phyloP scores from a whole-genome alignment of 1,140 invertebrate genomes.

The Rhynchophorus ferrugineus region DNA sequence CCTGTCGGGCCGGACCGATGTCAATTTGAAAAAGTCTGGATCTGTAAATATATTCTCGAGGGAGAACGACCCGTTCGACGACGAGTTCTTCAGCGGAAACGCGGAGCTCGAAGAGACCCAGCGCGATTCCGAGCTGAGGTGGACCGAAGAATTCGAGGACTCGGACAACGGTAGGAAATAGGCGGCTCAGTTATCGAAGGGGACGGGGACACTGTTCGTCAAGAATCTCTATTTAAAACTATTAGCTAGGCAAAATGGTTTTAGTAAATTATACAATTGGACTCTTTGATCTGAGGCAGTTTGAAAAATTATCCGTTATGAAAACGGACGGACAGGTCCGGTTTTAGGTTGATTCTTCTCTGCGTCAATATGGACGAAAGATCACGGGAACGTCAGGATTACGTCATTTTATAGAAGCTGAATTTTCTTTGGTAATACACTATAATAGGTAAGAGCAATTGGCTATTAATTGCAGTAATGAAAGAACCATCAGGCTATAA shows the following conservation, averaged over 20 bases:
- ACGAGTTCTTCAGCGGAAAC: conserved; percentile 64
- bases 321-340: neutral
- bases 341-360: too few species aligned
- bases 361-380: too few species aligned
- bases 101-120: conserved; percentile 9
- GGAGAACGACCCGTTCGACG: conserved; percentile 75
- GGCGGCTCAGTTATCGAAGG: neutral
- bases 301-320: conserved; percentile 1
- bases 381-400: too few species aligned
- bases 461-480: neutral
- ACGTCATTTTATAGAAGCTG: too few species aligned
- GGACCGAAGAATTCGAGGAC: conserved; percentile 34
- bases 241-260: neutral
- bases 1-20: conserved; percentile 24
- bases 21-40: conserved; percentile 64
- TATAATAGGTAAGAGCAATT: neutral
- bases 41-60: conserved; percentile 80
- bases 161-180: conserved; percentile 17
- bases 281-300: conserved; percentile 1
- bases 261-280: neutral
- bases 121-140: conserved; percentile 30
- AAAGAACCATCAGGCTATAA: neutral
- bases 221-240: neutral
- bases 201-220: neutral
- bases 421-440: neutral